These are phyloP conservation scores for Protodeltote pygarga DNA, from an alignment of 2,888 invertebrate genomes.

Conservation along the genomic window DNA sequence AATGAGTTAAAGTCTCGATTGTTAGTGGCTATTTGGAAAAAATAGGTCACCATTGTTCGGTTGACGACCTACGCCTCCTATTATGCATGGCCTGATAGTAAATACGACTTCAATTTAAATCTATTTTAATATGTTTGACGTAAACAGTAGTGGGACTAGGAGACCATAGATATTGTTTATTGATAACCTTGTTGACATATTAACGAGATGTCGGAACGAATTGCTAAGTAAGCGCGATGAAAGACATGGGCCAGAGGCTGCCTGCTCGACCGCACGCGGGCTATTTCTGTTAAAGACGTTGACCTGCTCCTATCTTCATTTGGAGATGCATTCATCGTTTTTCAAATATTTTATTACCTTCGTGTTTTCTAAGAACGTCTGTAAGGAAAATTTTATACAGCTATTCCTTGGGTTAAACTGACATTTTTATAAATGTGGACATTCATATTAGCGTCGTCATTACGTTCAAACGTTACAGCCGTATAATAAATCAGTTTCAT, in stretches of 20 bases:
- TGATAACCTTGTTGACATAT: conserved; percentile 81
- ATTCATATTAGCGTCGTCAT: conserved; percentile 41
- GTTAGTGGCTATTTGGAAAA: conserved; percentile 71
- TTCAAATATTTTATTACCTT: conserved; percentile 38
- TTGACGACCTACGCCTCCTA: conserved; percentile 66
- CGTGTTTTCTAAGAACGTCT: conserved; percentile 17
- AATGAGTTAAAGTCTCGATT: conserved; percentile 72
- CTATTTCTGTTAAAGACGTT: conserved; percentile 81
- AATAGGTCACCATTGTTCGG: conserved; percentile 73
- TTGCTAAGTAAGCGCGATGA: conserved; percentile 76
- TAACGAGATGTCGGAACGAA: conserved; percentile 78
- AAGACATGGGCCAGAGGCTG: conserved; percentile 76
- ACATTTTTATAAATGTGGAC: conserved; percentile 28
- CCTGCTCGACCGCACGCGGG: conserved; percentile 62
- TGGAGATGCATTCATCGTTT: conserved; percentile 63
- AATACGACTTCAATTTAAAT: conserved; percentile 47
- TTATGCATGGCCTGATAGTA: conserved; percentile 50
- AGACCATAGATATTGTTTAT: conserved; percentile 64
- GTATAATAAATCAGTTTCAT: conserved; percentile 49
- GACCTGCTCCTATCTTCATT: conserved; percentile 71
- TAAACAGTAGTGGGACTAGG: conserved; percentile 64
- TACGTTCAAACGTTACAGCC: conserved; percentile 37
- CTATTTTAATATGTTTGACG: conserved; percentile 52
- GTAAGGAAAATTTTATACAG: conserved; percentile 9
- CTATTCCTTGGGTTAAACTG: conserved; percentile 18